These are phyloP conservation scores for Hylyphantes graminicola DNA, from an alignment of 1,140 invertebrate genomes.

Conservation along the genomic window DNA sequence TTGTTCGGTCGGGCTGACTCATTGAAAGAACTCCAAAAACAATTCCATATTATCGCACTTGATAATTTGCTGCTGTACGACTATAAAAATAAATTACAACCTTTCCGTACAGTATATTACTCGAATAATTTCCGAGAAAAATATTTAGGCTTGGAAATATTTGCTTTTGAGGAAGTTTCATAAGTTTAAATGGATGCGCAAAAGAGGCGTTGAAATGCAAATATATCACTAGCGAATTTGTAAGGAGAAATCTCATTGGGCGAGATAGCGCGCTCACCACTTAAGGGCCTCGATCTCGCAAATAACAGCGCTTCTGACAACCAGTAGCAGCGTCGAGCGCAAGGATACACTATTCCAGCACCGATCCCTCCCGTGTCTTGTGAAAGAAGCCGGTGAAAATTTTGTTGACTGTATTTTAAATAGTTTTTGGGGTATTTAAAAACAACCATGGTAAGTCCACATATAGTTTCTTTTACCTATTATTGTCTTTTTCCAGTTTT, in stretches of 20 bases:
- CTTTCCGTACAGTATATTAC: neutral
- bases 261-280: slow-evolving; percentile 41
- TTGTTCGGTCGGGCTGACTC: slow-evolving; percentile 56
- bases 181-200: slow-evolving; percentile 33
- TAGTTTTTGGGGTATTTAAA: slow-evolving; percentile 58
- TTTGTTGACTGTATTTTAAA: slow-evolving; percentile 52
- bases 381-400: slow-evolving; percentile 58
- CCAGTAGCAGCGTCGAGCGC: slow-evolving; percentile 3
- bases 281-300: slow-evolving; percentile 50
- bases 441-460: slow-evolving; percentile 52
- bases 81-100: slow-evolving; percentile 6
- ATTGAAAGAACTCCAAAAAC: slow-evolving; percentile 35
- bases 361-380: slow-evolving; percentile 57
- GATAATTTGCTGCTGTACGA: slow-evolving; percentile 31
- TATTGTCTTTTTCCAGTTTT: neutral
- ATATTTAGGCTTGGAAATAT: neutral
- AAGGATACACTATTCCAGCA: slow-evolving; percentile 48
- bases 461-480: slow-evolving; percentile 16
- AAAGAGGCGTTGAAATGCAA: slow-evolving; percentile 57
- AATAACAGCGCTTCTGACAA: slow-evolving; percentile 50
- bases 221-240: slow-evolving; percentile 31
- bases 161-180: slow-evolving; percentile 25
- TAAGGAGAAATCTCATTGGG: slow-evolving; percentile 47
- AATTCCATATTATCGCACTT: neutral
- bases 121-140: neutral